Evolutionary conservation across 37 sponge, comb jelly and placozoan genomes (phyloP).

Genomic region (Chondrosia reniformis): DNA sequence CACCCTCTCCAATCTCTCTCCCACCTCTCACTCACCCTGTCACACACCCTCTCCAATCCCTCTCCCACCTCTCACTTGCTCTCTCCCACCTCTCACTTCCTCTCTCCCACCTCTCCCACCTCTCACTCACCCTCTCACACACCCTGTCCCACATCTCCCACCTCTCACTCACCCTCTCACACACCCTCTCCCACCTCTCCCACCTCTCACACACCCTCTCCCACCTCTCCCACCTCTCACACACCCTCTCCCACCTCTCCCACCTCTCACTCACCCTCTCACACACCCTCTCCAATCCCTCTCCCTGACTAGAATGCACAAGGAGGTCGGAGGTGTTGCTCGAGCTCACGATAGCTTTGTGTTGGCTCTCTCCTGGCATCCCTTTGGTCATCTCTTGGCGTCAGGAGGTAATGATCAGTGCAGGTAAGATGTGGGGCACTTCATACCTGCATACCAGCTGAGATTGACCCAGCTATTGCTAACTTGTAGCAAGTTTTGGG

Average conservation of each 20-base stretch:
- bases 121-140: constrained; percentile 29
- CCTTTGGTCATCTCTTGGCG: constrained; percentile 90
- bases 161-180: constrained; percentile 15
- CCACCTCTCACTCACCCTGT: not conserved
- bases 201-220: not conserved
- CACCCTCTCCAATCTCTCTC: not conserved
- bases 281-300: constrained; percentile 20
- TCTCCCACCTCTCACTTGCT: not conserved
- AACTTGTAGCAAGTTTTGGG: constrained; percentile 92
- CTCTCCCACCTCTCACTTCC: not conserved
- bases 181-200: not conserved
- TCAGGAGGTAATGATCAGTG: constrained; percentile 91
- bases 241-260: not conserved
- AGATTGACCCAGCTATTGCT: not conserved
- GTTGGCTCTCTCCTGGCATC: constrained; percentile 93
- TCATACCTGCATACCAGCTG: not conserved
- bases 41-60: not conserved
- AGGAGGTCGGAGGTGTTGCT: constrained; percentile 91
- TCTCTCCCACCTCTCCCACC: not conserved
- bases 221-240: not conserved
- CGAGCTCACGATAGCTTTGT: constrained; percentile 88
- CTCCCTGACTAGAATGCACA: constrained; percentile 20
- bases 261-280: constrained; percentile 25
- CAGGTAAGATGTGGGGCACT: constrained; percentile 35
- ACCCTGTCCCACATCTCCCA: constrained; percentile 20